phyloP scores from a whole-genome alignment of 1,140 invertebrate species.

The Achatina immaculata region DNA sequence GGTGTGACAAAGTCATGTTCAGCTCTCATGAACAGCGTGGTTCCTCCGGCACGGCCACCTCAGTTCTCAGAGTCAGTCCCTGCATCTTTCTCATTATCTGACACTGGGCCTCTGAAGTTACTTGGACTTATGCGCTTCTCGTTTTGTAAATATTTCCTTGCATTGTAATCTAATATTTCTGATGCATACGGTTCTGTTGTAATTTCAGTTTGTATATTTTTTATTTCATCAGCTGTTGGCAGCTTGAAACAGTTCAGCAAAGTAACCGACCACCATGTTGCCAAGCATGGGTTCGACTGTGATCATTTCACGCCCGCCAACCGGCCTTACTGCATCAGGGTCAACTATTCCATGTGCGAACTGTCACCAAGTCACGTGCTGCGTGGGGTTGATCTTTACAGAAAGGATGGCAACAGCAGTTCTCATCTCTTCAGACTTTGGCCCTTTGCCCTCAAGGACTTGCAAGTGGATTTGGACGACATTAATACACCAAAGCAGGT shows the following conservation, averaged over 20 bases:
- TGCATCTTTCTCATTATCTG: no score
- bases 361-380: conserved; percentile 55
- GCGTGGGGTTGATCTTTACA: conserved; percentile 55
- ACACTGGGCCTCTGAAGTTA: no score
- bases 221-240: conserved; percentile 55
- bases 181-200: no score
- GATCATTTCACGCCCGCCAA: conserved; percentile 56
- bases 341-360: conserved; percentile 56
- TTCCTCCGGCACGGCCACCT: no score
- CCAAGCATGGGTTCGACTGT: conserved; percentile 60
- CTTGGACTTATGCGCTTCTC: no score
- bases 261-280: conserved; percentile 53
- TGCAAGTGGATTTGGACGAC: conserved; percentile 52
- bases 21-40: no score
- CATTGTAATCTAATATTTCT: no score
- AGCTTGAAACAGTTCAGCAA: conserved; percentile 58
- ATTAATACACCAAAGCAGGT: conserved; percentile 51
- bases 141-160: no score
- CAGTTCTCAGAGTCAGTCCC: no score
- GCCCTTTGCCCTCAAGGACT: conserved; percentile 61
- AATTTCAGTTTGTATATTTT: not conserved
- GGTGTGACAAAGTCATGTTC: no score
- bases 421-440: conserved; percentile 61
- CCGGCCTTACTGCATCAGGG: conserved; percentile 58
- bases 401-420: conserved; percentile 60